A percentile compares a stretch with the other conserved stretches of the same genome.
phyloP scores from a whole-genome alignment of 2,888 invertebrate species.

The Pandemis corylana region DNA sequence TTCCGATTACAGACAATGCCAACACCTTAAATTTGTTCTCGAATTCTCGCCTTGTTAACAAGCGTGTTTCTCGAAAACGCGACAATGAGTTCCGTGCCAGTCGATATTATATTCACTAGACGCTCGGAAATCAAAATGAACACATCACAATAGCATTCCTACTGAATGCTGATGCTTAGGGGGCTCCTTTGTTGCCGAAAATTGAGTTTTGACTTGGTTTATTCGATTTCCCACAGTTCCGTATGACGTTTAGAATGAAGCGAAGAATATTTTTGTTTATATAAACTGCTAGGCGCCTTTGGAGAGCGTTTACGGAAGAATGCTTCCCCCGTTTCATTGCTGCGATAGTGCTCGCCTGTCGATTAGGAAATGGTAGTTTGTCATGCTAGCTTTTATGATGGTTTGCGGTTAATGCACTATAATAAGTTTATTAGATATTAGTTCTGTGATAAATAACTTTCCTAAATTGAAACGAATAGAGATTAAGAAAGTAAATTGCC shows the following conservation, averaged over 20 bases:
- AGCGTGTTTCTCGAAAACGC: constrained; percentile 35
- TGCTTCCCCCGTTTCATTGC: constrained; percentile 21
- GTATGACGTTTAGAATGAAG: constrained; percentile 46
- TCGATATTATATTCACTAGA: constrained; percentile 42
- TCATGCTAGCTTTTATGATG: constrained; percentile 18
- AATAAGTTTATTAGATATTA: constrained; percentile 1
- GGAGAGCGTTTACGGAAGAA: constrained; percentile 22
- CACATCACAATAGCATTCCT: constrained; percentile 49
- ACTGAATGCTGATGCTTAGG: constrained; percentile 49
- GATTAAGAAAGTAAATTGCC: neutral
- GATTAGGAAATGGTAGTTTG: constrained; percentile 34
- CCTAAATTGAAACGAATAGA: neutral
- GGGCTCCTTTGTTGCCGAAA: constrained; percentile 46
- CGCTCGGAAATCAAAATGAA: constrained; percentile 49
- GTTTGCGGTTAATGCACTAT: neutral
- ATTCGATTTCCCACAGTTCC: constrained; percentile 45
- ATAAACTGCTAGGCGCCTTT: constrained; percentile 30
- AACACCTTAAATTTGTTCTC: constrained; percentile 41
- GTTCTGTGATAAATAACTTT: neutral
- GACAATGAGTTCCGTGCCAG: constrained; percentile 40
- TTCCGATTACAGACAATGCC: constrained; percentile 39
- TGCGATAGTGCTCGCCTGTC: constrained; percentile 8
- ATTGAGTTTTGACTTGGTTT: constrained; percentile 50
- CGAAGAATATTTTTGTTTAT: constrained; percentile 48
- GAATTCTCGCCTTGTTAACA: constrained; percentile 39